Evolutionary conservation across 2,888 invertebrate species (phyloP), one percentile per base, ranked within the genome.

Genomic region (Allophyes oxyacanthae): DNA sequence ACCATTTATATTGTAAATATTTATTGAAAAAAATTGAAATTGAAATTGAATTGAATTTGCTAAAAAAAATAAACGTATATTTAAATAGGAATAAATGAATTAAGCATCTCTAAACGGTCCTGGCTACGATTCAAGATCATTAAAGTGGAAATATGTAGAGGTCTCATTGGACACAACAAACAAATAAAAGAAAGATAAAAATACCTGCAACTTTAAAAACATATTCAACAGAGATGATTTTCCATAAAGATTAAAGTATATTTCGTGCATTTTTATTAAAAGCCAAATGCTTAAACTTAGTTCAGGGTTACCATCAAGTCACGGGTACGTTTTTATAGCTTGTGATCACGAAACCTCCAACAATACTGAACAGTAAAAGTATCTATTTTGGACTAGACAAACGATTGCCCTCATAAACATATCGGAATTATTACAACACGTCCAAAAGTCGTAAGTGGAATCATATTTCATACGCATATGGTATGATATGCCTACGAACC

Each of bases 251-350:
- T 70, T 44, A 28, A 38, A 49, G 42, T 36, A 51, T 52, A 57
- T 57, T 57, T 54, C 44, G 38, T 62, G 41, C 46, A 57, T 55
- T 70, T 67, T 63, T 58, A 53, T 60, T 8, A 8, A 6, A 51
- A 43, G 26, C 37, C 42, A 55, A 66, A 55, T 20, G 32, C 44
- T 32, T 55, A 42, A 34, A 30, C 26, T 46, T 30, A 28, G 54
- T 73, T 73, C 64, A 72, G 61, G 73, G 72, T 68, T 51, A 53
- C 44, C 54, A 57, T 56, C 56, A 62, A 63, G 54, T 65, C 63
- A 64, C 46, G 56, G 75, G 61, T 75, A 59, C 61, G 40, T 53
- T 57, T 79, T 79, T 79, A 82, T 75, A 61, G 58, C 64, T 68
- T 65, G 58, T 62, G 50, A 57, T 75, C 81, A 81, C 77, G 81